These are phyloP conservation scores for Silurus meridionalis DNA, from an alignment of 2,113 vertebrate genomes.

Conservation along the genomic window DNA sequence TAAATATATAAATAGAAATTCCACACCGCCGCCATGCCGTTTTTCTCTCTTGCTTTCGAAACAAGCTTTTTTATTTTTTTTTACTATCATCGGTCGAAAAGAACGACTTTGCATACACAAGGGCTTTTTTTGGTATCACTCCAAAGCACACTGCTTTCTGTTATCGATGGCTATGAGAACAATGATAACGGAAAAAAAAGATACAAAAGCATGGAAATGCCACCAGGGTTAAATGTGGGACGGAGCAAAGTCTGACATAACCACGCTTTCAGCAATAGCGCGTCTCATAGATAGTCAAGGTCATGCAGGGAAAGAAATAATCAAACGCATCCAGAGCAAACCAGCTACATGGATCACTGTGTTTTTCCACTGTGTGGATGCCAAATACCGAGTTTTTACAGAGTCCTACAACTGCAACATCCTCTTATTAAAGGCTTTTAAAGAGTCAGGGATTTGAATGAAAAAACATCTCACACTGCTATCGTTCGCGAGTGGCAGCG, in stretches of 20 bases:
- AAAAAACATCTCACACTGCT: background rate
- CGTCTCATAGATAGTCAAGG: background rate
- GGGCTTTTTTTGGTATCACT: background rate
- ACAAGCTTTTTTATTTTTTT: background rate
- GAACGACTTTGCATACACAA: background rate
- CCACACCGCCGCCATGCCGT: too few relatives aligned
- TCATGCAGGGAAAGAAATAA: background rate
- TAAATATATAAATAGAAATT: background rate
- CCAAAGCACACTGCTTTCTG: background rate
- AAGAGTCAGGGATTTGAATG: background rate
- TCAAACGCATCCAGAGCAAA: background rate
- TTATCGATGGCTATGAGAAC: background rate
- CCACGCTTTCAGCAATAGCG: background rate
- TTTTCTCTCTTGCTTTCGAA: background rate
- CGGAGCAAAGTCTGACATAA: background rate
- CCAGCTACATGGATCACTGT: background rate
- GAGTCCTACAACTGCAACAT: background rate
- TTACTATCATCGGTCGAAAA: background rate
- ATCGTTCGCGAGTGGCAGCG: background rate
- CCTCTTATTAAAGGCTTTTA: background rate
- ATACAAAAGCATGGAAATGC: background rate
- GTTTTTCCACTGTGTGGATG: background rate
- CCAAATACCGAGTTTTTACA: background rate
- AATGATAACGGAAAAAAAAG: background rate
- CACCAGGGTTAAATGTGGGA: background rate